Base-by-base conservation (phyloP, 2,113 vertebrate species). In the Ctenodactylus gundi region DNA sequence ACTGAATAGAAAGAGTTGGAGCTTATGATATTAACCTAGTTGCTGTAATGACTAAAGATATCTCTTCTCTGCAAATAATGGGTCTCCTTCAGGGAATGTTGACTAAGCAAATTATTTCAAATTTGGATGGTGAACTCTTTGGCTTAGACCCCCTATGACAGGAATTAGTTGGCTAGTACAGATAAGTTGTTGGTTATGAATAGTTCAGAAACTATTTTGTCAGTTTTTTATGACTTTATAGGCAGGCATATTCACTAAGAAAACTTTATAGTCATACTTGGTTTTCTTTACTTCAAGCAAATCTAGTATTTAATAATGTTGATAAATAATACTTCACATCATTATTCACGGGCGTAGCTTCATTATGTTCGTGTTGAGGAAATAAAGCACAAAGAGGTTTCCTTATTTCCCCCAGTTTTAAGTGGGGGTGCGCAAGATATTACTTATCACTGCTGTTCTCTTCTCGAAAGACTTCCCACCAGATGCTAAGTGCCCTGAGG, bases 1-100 rank as follows among this genome's bases (percentile, higher is more conserved):
- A 77, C 93, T 93, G 96, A 95, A 88, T 97, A 90, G 82, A 96
- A 36, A 92, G 78, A 96, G 94, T 86, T 90, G 91, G 82, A 97
- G 85, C 70, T 97, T 93, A 94, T 93, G 93, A 95, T 94, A 73
- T 97, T 96, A 96, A 94, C 92, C 44, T 65, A 3, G 0, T 89
- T 97, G 75, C 64, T 93, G 76, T 53, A 92, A 78, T 93, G 94
- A 96, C 94, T 96, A 93, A 97, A 94, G 77, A 60, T 29, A 70
- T 89, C 68, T 88, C 39, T 82, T 97, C 81, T 87, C 84, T n/a
- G 89, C 89, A 92, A 87, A 93, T 93, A 75, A 92, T 94, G 94
- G 46, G 31, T 92, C 73, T 51, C 87, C 36, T 97, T 96, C 97
- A 72, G 41, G 96, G 90, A 88, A 60, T 94, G 72, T 92, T 93